Evolutionary conservation across 1,140 invertebrate genomes (phyloP), one percentile per base, ranked within the genome.

Genomic region (Diploscapter pachys): DNA sequence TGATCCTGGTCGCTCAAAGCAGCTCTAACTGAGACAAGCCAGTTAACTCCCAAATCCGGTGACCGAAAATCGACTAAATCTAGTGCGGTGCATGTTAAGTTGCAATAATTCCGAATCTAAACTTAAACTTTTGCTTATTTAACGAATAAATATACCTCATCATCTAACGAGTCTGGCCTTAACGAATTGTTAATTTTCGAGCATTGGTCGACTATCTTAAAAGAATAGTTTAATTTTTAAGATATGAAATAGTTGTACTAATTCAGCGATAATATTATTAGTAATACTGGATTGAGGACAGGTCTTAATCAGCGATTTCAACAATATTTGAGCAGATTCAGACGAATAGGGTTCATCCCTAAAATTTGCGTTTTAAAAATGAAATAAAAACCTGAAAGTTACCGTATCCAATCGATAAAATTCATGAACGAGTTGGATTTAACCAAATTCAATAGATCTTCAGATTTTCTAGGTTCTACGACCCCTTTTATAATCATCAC

Each of bases 201-300:
- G 66, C 66, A 52, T n/a, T 68, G 66, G 11, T 68, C 66, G 9
- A 53, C 5, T 55, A 68, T 52, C 66, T 68, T 52, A 68, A 53
- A 54, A 59, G 57, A 5, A n/a, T 6, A n/a, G 2, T 5, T 13
- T 68, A 9, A 31, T 31, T 13, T 9, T 65, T 31, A 65, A 31
- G 63, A 48, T n/a, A 53, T 55, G 6, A 54, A 31, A 31, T 31
- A 31, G 31, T 31, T 31, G 31, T 31, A 31, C 31, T 31, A 31
- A 31, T 31, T 31, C 31, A 31, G 31, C 31, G 31, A 1, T 31
- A 31, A 31, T 31, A 31, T 31, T 31, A 31, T 31, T 31, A 31
- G 31, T 31, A 31, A 31, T 31, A 31, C 31, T 31, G 31, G 31
- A 31, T 31, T 31, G 31, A 31, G 31, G 31, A 31, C 31, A 31